Conservation (phyloP, 2,888 invertebrate species). For the Dione juno region DNA sequence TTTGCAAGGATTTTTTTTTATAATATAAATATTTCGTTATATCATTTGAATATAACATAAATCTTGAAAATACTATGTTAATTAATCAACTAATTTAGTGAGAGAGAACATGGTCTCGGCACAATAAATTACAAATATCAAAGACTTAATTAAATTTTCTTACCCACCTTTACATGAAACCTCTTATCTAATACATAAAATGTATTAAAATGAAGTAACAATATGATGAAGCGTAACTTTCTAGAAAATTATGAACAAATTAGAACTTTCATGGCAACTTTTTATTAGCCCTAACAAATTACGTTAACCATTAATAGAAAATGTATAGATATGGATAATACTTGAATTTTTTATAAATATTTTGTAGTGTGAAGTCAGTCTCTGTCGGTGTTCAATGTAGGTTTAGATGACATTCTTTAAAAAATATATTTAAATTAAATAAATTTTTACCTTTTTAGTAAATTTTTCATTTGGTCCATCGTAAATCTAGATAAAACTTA, state of each 20-base stretch:
- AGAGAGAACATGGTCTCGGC: background rate
- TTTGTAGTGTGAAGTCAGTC: too few relatives aligned
- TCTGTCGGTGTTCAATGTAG: too few relatives aligned
- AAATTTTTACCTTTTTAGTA: too few relatives aligned
- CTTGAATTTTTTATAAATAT: too few relatives aligned
- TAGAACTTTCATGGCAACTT: background rate
- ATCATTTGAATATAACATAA: background rate
- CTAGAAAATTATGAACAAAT: background rate
- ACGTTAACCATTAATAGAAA: too few relatives aligned
- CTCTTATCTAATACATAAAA: conserved; percentile 10
- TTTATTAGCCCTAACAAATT: background rate
- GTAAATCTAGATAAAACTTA: too few relatives aligned
- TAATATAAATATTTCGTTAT: too few relatives aligned
- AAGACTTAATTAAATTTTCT: conserved; percentile 26
- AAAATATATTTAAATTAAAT: too few relatives aligned
- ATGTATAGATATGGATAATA: too few relatives aligned
- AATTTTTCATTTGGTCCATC: too few relatives aligned
- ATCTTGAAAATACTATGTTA: background rate
- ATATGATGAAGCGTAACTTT: background rate
- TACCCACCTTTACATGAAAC: conserved; percentile 13
- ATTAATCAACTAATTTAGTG: background rate
- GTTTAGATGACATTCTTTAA: too few relatives aligned
- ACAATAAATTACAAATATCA: conserved; percentile 25
- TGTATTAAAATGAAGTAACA: conserved; percentile 4
- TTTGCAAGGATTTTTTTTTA: too few relatives aligned